A percentile compares a stretch with the other conserved stretches of the same genome.
Conservation (phyloP, 2,113 vertebrate genomes). For the Helogale parvula region DNA sequence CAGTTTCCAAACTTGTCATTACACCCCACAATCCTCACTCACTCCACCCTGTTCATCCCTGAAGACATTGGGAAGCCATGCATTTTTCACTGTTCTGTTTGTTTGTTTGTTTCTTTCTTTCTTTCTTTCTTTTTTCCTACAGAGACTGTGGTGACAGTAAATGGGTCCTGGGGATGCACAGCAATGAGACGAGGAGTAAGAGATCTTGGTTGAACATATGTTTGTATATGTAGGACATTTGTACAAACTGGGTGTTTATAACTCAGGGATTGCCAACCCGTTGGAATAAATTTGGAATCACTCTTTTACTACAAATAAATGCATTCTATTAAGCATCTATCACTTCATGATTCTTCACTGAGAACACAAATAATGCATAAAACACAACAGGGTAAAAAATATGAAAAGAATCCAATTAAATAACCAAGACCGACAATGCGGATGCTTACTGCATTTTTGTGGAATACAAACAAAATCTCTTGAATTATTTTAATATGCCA, state of each 20-base stretch:
- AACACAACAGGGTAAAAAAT: constrained; percentile 41
- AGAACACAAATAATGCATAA: constrained; percentile 57
- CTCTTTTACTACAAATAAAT: constrained; percentile 62
- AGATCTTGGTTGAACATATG: neutral
- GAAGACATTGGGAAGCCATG: neutral
- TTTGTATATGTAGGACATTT: constrained; percentile 25
- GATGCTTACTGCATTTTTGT: constrained; percentile 55
- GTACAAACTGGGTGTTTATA: constrained; percentile 50
- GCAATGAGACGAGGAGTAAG: neutral
- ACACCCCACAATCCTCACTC: too few species aligned
- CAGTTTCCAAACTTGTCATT: neutral
- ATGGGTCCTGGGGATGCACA: neutral
- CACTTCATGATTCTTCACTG: constrained; percentile 51
- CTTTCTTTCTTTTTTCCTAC: neutral
- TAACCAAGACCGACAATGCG: constrained; percentile 28
- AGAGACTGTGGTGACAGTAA: neutral
- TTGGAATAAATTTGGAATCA: constrained; percentile 66
- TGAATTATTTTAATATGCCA: neutral
- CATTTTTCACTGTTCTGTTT: neutral
- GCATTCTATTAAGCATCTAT: constrained; percentile 32
- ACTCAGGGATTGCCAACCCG: constrained; percentile 22
- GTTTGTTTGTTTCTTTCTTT: too few species aligned
- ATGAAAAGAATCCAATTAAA: constrained; percentile 14
- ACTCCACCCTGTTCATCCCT: too few species aligned
- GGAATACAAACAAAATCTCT: neutral